A percentile compares a stretch with the other conserved stretches of the same genome.
phyloP scores from a whole-genome alignment of 2,888 invertebrate genomes.

The Chouioia cunea region DNA sequence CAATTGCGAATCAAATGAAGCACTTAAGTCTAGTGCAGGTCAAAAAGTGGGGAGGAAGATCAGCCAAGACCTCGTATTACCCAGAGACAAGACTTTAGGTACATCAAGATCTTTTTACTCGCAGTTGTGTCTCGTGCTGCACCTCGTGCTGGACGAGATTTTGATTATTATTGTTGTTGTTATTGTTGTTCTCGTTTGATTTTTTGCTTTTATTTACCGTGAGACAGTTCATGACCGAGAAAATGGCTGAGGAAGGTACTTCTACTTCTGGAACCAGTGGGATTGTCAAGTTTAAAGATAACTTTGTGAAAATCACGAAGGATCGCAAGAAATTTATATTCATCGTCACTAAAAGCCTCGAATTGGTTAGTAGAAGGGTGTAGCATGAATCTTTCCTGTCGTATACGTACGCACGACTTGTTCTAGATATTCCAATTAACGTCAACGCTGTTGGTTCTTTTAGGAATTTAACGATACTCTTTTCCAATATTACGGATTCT shows the following conservation, averaged over 20 bases:
- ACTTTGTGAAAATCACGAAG: conserved; percentile 31
- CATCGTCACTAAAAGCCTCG: conserved; percentile 70
- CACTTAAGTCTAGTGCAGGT: conserved; percentile 51
- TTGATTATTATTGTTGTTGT: too few species aligned
- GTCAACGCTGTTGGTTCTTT: too few species aligned
- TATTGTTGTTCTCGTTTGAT: too few species aligned
- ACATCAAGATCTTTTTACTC: conserved; percentile 38
- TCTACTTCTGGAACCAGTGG: not conserved
- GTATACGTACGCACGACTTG: too few species aligned
- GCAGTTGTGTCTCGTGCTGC: conserved; percentile 12
- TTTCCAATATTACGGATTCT: too few species aligned
- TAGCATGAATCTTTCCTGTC: too few species aligned
- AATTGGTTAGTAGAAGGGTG: conserved; percentile 72
- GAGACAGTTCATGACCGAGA: not conserved
- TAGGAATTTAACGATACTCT: too few species aligned
- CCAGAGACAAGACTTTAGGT: conserved; percentile 16
- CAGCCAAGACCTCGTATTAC: conserved; percentile 36
- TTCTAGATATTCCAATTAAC: too few species aligned
- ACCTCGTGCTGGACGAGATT: not conserved
- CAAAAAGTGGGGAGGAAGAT: conserved; percentile 15
- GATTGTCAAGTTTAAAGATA: conserved; percentile 24
- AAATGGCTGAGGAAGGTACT: conserved; percentile 39
- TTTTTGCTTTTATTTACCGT: not conserved
- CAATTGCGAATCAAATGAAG: conserved; percentile 63
- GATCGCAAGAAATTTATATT: conserved; percentile 38